Percentiles rank a stretch among this genome's conserved stretches.
phyloP scores from a whole-genome alignment of 2,113 vertebrate genomes.

The Camelus dromedarius region DNA sequence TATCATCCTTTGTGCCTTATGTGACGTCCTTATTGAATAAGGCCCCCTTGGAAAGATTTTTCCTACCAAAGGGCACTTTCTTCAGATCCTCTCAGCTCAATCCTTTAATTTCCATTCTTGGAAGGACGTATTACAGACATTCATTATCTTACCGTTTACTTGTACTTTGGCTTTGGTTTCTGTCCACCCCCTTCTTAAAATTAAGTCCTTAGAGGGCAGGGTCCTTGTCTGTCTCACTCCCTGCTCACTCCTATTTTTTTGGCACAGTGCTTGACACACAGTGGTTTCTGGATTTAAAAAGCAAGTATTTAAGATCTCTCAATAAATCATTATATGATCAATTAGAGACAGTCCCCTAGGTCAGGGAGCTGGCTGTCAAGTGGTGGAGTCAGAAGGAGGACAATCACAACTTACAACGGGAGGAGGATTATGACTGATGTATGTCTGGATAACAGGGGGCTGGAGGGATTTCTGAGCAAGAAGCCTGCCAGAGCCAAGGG shows the following conservation, averaged over 20 bases:
- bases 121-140: background rate
- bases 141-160: background rate
- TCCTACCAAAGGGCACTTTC: background rate
- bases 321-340: background rate
- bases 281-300: background rate
- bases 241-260: background rate
- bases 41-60: background rate
- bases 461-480: background rate
- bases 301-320: background rate
- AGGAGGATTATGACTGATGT: background rate
- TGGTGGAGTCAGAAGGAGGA: background rate
- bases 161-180: background rate
- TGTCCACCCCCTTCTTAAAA: rapidly evolving
- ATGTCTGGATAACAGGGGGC: background rate
- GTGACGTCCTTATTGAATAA: background rate
- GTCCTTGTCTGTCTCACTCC: background rate
- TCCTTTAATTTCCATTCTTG: background rate
- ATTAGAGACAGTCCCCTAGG: background rate
- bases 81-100: background rate
- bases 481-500: background rate
- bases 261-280: background rate
- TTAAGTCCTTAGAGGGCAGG: background rate
- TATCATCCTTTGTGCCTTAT: background rate
- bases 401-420: rapidly evolving
- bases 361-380: background rate